Percentiles rank a stretch among this genome's conserved stretches.
These are phyloP conservation scores for Phataginus tetradactyla DNA, from an alignment of 2,797 vertebrate genomes.

Conservation along the genomic window DNA sequence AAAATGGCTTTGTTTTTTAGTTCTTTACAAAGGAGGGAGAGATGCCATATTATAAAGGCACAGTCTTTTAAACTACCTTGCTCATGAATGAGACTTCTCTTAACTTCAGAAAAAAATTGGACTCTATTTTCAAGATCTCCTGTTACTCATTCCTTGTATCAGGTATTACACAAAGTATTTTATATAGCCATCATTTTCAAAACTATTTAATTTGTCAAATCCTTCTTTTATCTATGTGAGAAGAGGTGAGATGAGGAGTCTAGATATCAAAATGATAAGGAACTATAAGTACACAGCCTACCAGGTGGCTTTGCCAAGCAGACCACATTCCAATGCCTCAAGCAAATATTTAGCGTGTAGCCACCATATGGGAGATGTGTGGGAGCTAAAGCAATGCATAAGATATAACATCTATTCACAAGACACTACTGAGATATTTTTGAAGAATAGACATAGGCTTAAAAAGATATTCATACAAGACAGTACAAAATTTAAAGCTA, in stretches of 20 bases:
- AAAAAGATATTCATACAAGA: background rate
- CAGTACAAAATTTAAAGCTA: background rate
- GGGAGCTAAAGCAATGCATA: background rate
- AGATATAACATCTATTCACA: background rate
- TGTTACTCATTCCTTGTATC: background rate
- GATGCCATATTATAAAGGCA: background rate
- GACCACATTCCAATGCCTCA: background rate
- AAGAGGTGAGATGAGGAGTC: background rate
- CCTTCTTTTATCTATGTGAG: background rate
- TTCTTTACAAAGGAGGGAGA: background rate
- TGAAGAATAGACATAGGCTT: background rate
- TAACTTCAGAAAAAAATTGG: background rate
- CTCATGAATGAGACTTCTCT: background rate
- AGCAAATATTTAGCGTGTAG: background rate
- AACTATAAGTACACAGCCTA: background rate
- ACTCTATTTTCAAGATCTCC: background rate
- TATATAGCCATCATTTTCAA: constrained; percentile 26
- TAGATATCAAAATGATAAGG: background rate
- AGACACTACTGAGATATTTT: background rate
- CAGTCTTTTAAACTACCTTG: background rate
- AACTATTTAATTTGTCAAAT: background rate
- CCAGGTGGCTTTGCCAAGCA: background rate
- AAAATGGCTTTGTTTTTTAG: background rate
- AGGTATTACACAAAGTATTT: background rate
- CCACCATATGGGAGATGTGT: background rate